Base-by-base conservation (phyloP, 2,888 invertebrate species). In the Dryobota labecula region DNA sequence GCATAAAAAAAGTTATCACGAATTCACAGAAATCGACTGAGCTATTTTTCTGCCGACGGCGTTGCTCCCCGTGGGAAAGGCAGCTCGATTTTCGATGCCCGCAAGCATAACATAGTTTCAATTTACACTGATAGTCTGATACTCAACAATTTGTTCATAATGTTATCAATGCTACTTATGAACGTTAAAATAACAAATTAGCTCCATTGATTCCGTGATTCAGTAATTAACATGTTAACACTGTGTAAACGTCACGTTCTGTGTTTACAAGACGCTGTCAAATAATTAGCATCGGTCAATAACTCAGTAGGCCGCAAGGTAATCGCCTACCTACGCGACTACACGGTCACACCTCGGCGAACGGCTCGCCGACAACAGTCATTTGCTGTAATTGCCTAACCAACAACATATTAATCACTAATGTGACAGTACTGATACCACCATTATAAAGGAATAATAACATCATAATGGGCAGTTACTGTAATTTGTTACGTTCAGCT, bases 1-100 rank as follows among this genome's bases (percentile, higher is more conserved):
- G n/a, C 93, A 93, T 94, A 95, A 94, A 94, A 84, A 94, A 95
- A 94, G 93, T 94, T 94, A 94, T 94, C 93, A 93, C 92, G 90
- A 90, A 93, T 94, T 94, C 94, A 91, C 92, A 94, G 94, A 92
- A 93, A 92, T 91, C 91, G 91, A 89, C 89, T 87, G 89, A 90
- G 94, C 92, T 93, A 94, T 94, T 94, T 94, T 93, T 92, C 93
- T 92, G 92, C 90, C 91, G 90, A 85, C 90, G 90, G 90, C 89
- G 87, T 85, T 85, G 88, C 84, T 89, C 90, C 92, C 91, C 91
- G 91, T 93, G 94, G 94, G 94, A 94, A 92, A 90, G 86, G 82
- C 86, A 88, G 89, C 89, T 91, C 89, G 89, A 92, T 91, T 75
- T 65, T 75, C 72, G 70, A 84, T 85, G 30, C 64, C 49, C 61